These are phyloP conservation scores for Apamea crenata DNA, from an alignment of 2,888 invertebrate species.

Conservation along the genomic window DNA sequence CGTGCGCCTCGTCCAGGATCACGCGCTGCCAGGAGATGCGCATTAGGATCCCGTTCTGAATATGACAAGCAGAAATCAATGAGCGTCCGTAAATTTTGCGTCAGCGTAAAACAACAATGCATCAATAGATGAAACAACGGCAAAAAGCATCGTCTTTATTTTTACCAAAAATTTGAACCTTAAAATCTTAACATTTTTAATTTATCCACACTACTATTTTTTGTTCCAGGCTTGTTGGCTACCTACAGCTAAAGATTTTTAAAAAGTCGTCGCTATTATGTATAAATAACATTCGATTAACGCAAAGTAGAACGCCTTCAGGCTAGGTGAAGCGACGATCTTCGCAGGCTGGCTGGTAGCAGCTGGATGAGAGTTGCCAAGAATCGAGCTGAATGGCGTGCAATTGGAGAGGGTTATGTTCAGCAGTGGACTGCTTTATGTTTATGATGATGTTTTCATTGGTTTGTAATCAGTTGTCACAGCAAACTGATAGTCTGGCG, in stretches of 20 bases:
- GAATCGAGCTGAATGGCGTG: no score
- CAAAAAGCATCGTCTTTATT: neutral
- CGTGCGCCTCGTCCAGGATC: conserved; percentile 98
- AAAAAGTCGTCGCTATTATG: neutral
- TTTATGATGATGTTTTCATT: neutral
- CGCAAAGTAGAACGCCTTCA: no score
- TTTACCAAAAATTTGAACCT: neutral
- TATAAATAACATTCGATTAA: neutral
- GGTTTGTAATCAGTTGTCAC: neutral
- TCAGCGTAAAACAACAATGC: neutral
- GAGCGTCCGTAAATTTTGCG: neutral
- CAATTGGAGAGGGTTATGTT: no score
- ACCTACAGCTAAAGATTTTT: neutral
- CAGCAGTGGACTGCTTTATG: neutral
- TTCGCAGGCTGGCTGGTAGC: no score
- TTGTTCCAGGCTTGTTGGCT: neutral
- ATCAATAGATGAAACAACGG: neutral
- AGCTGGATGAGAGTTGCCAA: no score
- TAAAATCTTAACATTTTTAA: neutral
- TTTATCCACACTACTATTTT: neutral
- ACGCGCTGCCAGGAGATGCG: conserved; percentile 95
- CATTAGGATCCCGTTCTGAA: conserved; percentile 90
- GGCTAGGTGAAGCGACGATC: no score
- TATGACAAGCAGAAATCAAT: neutral
- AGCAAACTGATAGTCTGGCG: neutral